Conservation (phyloP, 2,113 vertebrate species). For the Rhinolophus sinicus region DNA sequence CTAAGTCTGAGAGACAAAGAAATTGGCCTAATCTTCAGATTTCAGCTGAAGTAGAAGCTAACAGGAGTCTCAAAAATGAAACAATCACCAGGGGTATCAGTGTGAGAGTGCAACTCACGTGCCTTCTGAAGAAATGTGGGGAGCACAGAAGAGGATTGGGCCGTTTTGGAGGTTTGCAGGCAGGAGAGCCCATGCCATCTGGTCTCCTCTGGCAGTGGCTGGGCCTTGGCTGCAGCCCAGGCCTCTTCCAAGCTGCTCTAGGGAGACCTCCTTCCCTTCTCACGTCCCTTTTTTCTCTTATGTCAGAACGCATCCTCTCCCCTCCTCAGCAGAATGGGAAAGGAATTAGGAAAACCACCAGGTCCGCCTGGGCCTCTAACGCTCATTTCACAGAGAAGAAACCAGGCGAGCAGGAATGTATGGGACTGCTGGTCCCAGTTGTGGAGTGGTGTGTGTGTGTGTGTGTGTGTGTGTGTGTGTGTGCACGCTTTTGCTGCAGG, state of each 20-base stretch:
- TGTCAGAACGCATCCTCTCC: neutral
- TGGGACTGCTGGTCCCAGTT: too few relatives aligned
- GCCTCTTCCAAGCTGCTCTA: neutral
- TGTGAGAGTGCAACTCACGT: neutral
- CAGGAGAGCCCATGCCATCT: neutral
- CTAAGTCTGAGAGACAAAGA: neutral
- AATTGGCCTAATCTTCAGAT: neutral
- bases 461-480: too few relatives aligned
- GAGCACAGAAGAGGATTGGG: accelerated
- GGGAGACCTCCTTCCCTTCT: neutral
- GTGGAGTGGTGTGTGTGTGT: too few relatives aligned
- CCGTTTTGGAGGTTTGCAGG: accelerated
- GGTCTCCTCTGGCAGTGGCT: neutral
- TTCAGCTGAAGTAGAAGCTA: neutral
- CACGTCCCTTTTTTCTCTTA: neutral
- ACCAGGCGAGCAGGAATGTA: neutral
- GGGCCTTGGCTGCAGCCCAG: neutral
- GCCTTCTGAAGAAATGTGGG: neutral
- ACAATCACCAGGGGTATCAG: neutral
- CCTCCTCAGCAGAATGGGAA: neutral
- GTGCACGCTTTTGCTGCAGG: accelerated
- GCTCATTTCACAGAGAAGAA: neutral
- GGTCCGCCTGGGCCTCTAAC: neutral
- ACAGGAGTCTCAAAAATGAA: neutral
- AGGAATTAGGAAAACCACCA: neutral